A percentile compares a stretch with the other conserved stretches of the same genome.
These are phyloP conservation scores for Pimephales promelas DNA, from an alignment of 2,113 vertebrate genomes.

Conservation along the genomic window DNA sequence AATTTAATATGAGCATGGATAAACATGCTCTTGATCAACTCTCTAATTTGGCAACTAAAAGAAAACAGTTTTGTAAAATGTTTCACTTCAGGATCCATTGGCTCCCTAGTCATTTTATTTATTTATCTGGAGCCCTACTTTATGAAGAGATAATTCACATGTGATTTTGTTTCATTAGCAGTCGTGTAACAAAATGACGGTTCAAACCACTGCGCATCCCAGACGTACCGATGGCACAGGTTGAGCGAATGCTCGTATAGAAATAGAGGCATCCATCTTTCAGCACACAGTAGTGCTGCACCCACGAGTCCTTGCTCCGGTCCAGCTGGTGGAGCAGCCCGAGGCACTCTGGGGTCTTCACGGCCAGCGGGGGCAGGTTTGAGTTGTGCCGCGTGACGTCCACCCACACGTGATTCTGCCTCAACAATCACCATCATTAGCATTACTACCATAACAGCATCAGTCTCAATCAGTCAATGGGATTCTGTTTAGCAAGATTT, in stretches of 20 bases:
- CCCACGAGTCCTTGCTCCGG: constrained; percentile 78
- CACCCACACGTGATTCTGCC: constrained; percentile 89
- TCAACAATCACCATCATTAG: constrained; percentile 34
- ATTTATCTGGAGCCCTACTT: no score
- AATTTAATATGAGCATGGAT: no score
- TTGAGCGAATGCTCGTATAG: constrained; percentile 84
- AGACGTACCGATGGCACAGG: constrained; percentile 80
- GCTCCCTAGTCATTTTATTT: no score
- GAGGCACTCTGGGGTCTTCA: constrained; percentile 88
- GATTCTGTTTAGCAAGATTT: neutral
- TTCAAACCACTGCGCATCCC: neutral
- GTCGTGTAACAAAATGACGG: neutral
- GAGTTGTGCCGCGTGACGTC: constrained; percentile 89
- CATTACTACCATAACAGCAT: constrained; percentile 31
- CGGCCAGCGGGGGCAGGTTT: constrained; percentile 86
- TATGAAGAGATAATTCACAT: no score
- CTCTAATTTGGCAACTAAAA: no score
- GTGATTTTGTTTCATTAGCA: no score
- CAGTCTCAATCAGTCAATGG: neutral
- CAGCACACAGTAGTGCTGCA: constrained; percentile 86
- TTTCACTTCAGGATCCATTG: no score
- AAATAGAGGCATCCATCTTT: constrained; percentile 90
- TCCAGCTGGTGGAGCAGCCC: constrained; percentile 87
- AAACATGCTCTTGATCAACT: no score
- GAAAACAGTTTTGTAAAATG: no score